phyloP scores from a whole-genome alignment of 2,888 invertebrate genomes.

The Linyphia triangularis region DNA sequence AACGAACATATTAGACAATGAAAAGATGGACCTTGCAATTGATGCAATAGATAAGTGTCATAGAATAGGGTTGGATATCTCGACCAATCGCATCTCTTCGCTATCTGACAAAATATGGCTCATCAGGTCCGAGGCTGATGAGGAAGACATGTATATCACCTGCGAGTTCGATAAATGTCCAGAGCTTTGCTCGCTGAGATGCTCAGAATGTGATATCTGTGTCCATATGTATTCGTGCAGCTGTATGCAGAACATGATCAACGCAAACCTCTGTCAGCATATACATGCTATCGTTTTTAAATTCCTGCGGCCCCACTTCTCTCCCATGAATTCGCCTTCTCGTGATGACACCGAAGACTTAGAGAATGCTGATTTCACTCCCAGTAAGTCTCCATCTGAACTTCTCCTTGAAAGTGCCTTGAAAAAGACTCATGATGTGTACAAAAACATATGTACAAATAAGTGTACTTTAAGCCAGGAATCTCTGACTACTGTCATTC shows the following conservation, averaged over 20 bases:
- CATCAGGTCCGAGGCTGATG: not conserved
- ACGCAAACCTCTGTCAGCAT: conserved; percentile 63
- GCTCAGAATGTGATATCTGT: conserved; percentile 62
- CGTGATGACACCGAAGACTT: not conserved
- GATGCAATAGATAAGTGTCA: conserved; percentile 55
- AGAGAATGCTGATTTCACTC: not conserved
- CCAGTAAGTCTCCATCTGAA: not conserved
- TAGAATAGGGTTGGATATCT: conserved; percentile 36
- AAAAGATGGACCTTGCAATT: conserved; percentile 49
- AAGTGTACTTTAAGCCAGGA: conserved; percentile 23
- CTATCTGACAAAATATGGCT: conserved; percentile 57
- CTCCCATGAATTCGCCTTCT: conserved; percentile 2
- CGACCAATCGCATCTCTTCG: conserved; percentile 35
- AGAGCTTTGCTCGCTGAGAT: conserved; percentile 52
- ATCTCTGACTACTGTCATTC: conserved; percentile 4
- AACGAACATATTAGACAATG: conserved; percentile 36
- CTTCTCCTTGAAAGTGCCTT: conserved; percentile 9
- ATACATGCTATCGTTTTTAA: conserved; percentile 67
- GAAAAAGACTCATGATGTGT: conserved; percentile 36
- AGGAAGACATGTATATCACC: conserved; percentile 31
- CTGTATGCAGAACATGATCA: conserved; percentile 57
- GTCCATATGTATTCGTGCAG: conserved; percentile 62
- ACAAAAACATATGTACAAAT: conserved; percentile 17
- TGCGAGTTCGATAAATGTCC: conserved; percentile 44
- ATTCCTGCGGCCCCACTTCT: conserved; percentile 41